A percentile compares a stretch with the other conserved stretches of the same genome.
phyloP scores from a whole-genome alignment of 1,140 invertebrate genomes.

The Drosophila parabipectinata region DNA sequence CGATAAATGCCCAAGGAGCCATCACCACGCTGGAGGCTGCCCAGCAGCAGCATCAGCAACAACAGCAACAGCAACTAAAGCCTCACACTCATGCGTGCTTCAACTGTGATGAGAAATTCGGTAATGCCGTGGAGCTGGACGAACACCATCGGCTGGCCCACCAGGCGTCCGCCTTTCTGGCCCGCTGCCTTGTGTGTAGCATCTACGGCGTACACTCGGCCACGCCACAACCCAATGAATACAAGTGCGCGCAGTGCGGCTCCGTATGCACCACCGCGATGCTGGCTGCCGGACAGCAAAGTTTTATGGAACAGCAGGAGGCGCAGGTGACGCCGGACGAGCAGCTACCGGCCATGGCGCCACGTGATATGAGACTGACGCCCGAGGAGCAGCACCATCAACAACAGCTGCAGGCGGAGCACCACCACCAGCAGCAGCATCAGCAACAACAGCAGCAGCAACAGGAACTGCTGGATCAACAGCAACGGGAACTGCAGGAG shows the following conservation, averaged over 20 bases:
- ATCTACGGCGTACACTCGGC: slow-evolving; percentile 75
- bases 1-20: slow-evolving; percentile 58
- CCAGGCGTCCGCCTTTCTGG: slow-evolving; percentile 72
- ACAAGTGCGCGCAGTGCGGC: slow-evolving; percentile 78
- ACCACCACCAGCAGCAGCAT: slow-evolving; percentile 54
- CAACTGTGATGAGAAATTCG: slow-evolving; percentile 81
- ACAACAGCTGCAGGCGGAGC: slow-evolving; percentile 54
- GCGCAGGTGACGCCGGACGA: slow-evolving; percentile 75
- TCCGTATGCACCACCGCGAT: slow-evolving; percentile 69
- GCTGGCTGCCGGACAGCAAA: slow-evolving; percentile 69
- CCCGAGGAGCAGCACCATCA: slow-evolving; percentile 76
- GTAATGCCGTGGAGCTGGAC: slow-evolving; percentile 69
- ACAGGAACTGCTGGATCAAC: slow-evolving; percentile 53
- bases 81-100: slow-evolving; percentile 63
- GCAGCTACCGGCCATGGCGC: slow-evolving; percentile 71
- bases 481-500: slow-evolving; percentile 47
- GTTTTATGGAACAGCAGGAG: slow-evolving; percentile 79
- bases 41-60: slow-evolving; percentile 55
- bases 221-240: slow-evolving; percentile 79
- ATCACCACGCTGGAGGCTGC: slow-evolving; percentile 61
- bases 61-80: slow-evolving; percentile 61
- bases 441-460: slow-evolving; percentile 48
- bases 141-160: slow-evolving; percentile 77
- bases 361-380: slow-evolving; percentile 82
- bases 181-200: slow-evolving; percentile 74